Evolutionary conservation across 2,888 invertebrate genomes (phyloP), one percentile per base, ranked within the genome.

Genomic region (Linnaemya vulpina): DNA sequence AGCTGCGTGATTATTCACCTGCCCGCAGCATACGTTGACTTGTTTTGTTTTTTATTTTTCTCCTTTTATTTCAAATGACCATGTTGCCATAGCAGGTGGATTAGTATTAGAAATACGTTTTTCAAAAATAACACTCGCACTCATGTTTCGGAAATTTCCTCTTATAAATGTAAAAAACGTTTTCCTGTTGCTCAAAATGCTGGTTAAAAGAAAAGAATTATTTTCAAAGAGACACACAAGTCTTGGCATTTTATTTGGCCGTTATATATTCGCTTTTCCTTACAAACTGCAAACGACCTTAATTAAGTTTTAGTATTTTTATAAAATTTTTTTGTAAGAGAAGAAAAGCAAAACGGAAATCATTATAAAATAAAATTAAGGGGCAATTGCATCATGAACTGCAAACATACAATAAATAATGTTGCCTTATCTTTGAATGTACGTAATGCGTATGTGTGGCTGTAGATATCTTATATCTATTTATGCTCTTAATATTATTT

Each of bases 1-100:
- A 82, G 85, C 85, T 85, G 82, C 63, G 49, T 70, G 17, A 62
- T 68, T 79, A 85, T 78, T 79, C 85, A 85, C 82, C 85, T 85
- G 85, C 82, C 85, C 78, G 80, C 82, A 85, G 82, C 82, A 82
- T 70, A 85, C 85, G 65, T 60, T 58, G 10, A 2, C 20, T 67
- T 71, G 30, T 15, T 9, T 40, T 22, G 9, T 20, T n/a, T 30
- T 73, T 43, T 68, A 43, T 49, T 73, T 22, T 5, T 30, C 22
- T 67, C 40, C 43, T 63, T 55, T 40, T n/a, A 35, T 10, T 17
- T 25, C 46, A 58, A 49, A 13, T 71, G 70, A 62, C 25, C 76
- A 78, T 53, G 49, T 30, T 73, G 62, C n/a, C 17, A 51, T 65
- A 85, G 82, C 85, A 85, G 85, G 85, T 85, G 85, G 78, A 82